A percentile compares a stretch with the other conserved stretches of the same genome.
These are phyloP conservation scores for Pantherophis vulpinus DNA, from an alignment of 2,797 vertebrate genomes.

Conservation along the genomic window DNA sequence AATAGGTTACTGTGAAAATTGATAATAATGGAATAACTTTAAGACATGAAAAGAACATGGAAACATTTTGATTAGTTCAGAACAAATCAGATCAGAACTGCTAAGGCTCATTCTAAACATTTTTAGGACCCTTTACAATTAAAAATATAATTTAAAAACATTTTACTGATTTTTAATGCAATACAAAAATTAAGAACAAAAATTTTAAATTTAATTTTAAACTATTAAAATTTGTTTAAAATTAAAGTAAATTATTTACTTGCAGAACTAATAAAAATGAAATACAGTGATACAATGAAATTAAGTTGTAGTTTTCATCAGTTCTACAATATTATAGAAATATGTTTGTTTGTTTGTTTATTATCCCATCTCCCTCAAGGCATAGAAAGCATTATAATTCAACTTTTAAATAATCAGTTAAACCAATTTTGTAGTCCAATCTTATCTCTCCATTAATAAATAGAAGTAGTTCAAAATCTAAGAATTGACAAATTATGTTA, in stretches of 20 bases:
- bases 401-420: neutral
- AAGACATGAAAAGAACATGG: slow-evolving; percentile 65
- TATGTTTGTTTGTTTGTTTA: neutral
- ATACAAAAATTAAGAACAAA: neutral
- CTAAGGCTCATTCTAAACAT: neutral
- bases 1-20: slow-evolving; percentile 70
- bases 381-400: neutral
- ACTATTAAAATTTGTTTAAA: neutral
- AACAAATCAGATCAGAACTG: neutral
- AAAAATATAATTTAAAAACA: neutral
- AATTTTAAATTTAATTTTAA: neutral
- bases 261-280: neutral
- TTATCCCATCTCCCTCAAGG: neutral
- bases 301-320: neutral
- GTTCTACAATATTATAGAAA: neutral
- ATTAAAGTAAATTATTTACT: neutral
- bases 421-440: neutral
- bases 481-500: neutral
- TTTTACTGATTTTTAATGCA: neutral
- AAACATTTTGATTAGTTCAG: slow-evolving; percentile 20
- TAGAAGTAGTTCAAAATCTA: neutral
- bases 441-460: neutral
- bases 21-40: slow-evolving; percentile 73
- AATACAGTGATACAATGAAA: neutral
- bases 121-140: neutral